Evolutionary conservation across 2,888 invertebrate species (phyloP).

Genomic region (Spodoptera picta): DNA sequence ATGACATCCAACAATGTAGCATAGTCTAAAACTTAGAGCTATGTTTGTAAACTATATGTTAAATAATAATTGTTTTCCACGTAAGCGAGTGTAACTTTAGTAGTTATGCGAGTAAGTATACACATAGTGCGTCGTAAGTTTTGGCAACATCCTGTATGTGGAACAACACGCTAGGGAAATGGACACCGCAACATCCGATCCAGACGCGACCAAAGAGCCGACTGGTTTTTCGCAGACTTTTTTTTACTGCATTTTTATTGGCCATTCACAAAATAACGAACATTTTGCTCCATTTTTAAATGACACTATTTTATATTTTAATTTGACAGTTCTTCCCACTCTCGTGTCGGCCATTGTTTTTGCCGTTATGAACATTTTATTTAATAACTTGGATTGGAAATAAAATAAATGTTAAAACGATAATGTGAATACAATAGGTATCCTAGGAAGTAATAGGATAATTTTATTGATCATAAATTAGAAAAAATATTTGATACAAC

Average conservation of each 20-base stretch:
- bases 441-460: no score
- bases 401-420: not conserved
- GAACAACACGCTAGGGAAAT: conserved; percentile 81
- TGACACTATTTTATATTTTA: conserved; percentile 21
- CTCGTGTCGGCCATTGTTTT: conserved; percentile 16
- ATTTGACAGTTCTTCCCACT: conserved; percentile 41
- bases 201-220: conserved; percentile 52
- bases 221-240: conserved; percentile 43
- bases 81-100: conserved; percentile 69
- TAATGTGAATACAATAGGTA: no score
- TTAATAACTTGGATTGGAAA: not conserved
- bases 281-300: conserved; percentile 8
- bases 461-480: conserved; percentile 12
- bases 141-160: conserved; percentile 85
- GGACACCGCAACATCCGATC: conserved; percentile 86
- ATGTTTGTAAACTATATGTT: conserved; percentile 67
- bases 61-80: conserved; percentile 69
- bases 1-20: conserved; percentile 46
- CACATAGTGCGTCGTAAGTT: conserved; percentile 69
- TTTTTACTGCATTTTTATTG: conserved; percentile 54
- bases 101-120: conserved; percentile 68
- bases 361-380: not conserved
- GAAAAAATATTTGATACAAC: conserved; percentile 5
- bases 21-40: conserved; percentile 52
- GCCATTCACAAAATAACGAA: conserved; percentile 29